These are phyloP conservation scores for Agriopis aurantiaria DNA, from an alignment of 2,888 invertebrate genomes.

Conservation along the genomic window DNA sequence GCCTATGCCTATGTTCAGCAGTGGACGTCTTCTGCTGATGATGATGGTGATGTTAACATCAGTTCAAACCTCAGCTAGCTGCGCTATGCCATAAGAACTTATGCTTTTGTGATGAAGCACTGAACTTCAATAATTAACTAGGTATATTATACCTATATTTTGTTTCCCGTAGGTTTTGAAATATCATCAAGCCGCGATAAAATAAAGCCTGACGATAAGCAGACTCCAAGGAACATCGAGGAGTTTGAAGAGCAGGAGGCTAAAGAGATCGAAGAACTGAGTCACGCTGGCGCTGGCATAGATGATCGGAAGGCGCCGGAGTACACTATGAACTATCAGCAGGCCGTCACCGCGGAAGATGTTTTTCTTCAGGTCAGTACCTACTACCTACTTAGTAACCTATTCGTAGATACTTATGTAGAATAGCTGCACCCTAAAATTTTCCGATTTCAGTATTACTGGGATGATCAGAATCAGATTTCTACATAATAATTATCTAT, in stretches of 20 bases:
- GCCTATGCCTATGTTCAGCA: no score
- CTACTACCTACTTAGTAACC: no score
- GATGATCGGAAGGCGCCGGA: slow-evolving; percentile 89
- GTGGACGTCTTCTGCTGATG: no score
- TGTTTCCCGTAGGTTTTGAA: slow-evolving; percentile 60
- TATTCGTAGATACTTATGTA: background rate
- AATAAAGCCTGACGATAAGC: slow-evolving; percentile 50
- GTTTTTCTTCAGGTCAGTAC: slow-evolving; percentile 87
- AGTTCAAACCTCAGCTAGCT: no score
- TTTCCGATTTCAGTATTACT: no score
- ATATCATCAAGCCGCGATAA: slow-evolving; percentile 71
- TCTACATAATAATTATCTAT: no score
- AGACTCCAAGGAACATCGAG: slow-evolving; percentile 71
- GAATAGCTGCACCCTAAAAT: no score
- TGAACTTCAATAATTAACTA: no score
- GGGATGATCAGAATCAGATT: no score
- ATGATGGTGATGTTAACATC: no score
- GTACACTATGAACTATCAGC: slow-evolving; percentile 94
- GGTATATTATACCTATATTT: background rate
- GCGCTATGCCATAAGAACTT: no score
- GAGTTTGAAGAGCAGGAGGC: slow-evolving; percentile 83
- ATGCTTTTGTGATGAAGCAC: no score
- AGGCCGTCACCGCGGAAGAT: slow-evolving; percentile 94
- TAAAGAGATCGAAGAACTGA: slow-evolving; percentile 81
- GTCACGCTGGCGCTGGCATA: slow-evolving; percentile 71